phyloP scores from a whole-genome alignment of 30 jellyfish, hydroid and myxozoan species.

The Sanderia malayensis region DNA sequence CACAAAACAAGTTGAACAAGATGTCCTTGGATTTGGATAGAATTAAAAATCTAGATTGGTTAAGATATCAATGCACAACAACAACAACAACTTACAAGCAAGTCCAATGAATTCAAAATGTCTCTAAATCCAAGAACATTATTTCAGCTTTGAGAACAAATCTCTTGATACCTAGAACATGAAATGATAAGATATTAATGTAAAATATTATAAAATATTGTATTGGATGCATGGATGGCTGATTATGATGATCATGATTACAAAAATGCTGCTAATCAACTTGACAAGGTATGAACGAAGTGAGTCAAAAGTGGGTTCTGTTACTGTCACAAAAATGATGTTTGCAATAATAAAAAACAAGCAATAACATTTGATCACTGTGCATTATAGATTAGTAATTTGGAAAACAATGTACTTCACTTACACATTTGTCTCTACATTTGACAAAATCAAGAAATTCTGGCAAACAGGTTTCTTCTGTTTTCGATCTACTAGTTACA shows the following conservation, averaged over 20 bases:
- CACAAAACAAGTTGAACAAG: no score
- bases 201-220: background rate
- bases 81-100: constrained; percentile 28
- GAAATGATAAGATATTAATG: background rate
- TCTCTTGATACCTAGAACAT: constrained; percentile 27
- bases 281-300: background rate
- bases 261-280: background rate
- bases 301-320: background rate
- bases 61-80: background rate
- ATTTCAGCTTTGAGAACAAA: constrained; percentile 28
- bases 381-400: no score
- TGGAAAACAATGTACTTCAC: no score
- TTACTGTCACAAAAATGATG: background rate
- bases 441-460: constrained; percentile 66
- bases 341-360: background rate
- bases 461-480: constrained; percentile 71
- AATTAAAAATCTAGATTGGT: no score
- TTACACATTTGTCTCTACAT: constrained; percentile 80
- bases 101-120: background rate
- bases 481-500: constrained; percentile 56
- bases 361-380: no score
- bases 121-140: background rate
- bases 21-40: no score
- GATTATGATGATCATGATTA: no score
- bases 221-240: no score